Evolutionary conservation across 2,888 invertebrate genomes (phyloP).

Genomic region (Rhodophaea formosa): DNA sequence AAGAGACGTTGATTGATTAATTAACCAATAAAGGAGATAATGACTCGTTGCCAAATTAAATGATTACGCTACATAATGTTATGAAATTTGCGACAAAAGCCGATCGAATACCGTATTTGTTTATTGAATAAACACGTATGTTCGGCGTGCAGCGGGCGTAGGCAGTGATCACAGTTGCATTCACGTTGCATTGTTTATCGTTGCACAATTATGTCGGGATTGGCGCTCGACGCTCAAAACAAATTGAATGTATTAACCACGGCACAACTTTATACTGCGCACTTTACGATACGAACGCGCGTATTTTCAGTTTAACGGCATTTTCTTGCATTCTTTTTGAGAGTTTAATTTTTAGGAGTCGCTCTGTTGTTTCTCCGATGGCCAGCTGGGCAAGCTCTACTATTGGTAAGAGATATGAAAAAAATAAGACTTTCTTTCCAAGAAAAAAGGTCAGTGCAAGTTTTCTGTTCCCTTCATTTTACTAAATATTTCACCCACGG

Average conservation of each 20-base stretch:
- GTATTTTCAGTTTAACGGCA: conserved; percentile 58
- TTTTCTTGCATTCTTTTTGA: background rate
- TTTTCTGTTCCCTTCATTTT: too few species aligned
- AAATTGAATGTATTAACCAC: conserved; percentile 67
- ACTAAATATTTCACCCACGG: too few species aligned
- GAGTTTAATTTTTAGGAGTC: background rate
- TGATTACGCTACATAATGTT: background rate
- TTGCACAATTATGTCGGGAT: conserved; percentile 52
- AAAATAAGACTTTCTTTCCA: too few species aligned
- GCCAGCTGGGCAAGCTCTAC: background rate
- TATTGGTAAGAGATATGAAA: too few species aligned
- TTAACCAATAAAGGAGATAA: background rate
- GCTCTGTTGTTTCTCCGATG: background rate
- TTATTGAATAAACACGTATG: conserved; percentile 15
- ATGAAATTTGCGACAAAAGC: conserved; percentile 11
- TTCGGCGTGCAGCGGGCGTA: conserved; percentile 29
- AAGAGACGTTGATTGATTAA: background rate
- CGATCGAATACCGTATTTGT: conserved; percentile 5
- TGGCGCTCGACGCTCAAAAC: conserved; percentile 50
- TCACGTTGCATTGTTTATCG: conserved; percentile 51
- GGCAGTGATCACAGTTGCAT: conserved; percentile 52
- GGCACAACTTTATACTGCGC: conserved; percentile 49
- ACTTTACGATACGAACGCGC: conserved; percentile 58
- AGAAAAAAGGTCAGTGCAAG: too few species aligned
- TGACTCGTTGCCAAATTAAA: background rate